Base-by-base conservation (phyloP, 1,140 invertebrate genomes). In the Trichoplusia ni region DNA sequence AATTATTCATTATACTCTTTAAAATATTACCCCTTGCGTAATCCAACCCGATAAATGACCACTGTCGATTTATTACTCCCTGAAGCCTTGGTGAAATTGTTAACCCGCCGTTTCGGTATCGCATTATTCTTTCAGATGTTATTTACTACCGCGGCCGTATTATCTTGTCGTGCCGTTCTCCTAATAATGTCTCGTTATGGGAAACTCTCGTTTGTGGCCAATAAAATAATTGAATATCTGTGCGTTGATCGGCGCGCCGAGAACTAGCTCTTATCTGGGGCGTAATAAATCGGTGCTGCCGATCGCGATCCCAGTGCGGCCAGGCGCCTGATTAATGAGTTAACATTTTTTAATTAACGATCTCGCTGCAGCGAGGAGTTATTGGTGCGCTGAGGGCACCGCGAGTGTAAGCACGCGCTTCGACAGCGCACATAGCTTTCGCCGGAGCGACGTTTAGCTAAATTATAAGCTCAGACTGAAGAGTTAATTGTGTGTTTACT, bases 341-440 rank as follows among this genome's bases (percentile, higher is more conserved):
- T 29, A 62, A 67, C 69, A 71, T 69, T 79, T 80, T 77, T 80
- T 77, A 79, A 82, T 82, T 80, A 79, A 81, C 67, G 62, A 71
- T 58, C 33, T 54, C 44, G 31, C 51, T 44, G 38, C 38, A 16
- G 25, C 62, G 8, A 23, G 51, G 53, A 42, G 61, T 65, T 69
- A 65, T 59, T 46, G 56, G 37, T 47, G 40, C 31, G 58, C 31
- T 29, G 31, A 33, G 33, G 42, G 56, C 56, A 47, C 19, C 18
- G 56, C 40, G 19, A 33, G 27, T 58, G 38, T 33, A 31, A 44
- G 42, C 56, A 44, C 40, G 40, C 37, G 56, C 56, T 60, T 47
- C 42, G 27, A 60, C 27, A 65, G 49, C 64, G 64, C 47, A 33
- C 58, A 31, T 44, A 51, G 63, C 73, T 74, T 73, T 74, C 71